These are phyloP conservation scores for Dysmachus trigonus DNA, from an alignment of 2,888 invertebrate species.

Conservation along the genomic window DNA sequence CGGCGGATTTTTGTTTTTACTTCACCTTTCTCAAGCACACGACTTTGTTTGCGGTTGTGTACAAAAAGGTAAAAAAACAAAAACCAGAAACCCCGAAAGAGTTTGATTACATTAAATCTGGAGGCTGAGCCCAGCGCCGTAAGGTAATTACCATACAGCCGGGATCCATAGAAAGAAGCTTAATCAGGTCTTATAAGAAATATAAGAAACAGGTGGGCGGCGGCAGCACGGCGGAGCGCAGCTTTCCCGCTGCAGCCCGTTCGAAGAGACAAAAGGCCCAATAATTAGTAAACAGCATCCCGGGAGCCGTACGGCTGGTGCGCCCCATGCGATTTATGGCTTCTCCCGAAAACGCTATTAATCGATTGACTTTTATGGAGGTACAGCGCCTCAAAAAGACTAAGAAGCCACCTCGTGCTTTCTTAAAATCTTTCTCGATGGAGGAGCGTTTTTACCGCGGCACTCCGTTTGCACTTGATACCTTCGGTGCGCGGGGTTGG, in stretches of 20 bases:
- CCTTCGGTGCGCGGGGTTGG: neutral
- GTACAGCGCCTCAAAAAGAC: neutral
- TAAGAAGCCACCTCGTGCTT: neutral
- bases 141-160: constrained; percentile 2
- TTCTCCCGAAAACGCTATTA: constrained; percentile 7
- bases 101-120: constrained; percentile 15
- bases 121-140: neutral
- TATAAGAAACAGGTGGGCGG: neutral
- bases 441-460: neutral
- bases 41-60: constrained; percentile 18
- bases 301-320: neutral
- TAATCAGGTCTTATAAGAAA: neutral
- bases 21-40: neutral
- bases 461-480: neutral
- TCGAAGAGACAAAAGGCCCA: constrained; percentile 1
- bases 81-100: neutral
- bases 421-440: neutral
- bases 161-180: neutral
- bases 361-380: constrained; percentile 23
- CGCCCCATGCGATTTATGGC: neutral
- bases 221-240: neutral
- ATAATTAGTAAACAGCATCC: constrained; percentile 19
- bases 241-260: neutral
- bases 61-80: neutral
- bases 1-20: neutral